Percentiles rank a stretch among this genome's conserved stretches.
Evolutionary conservation across 2,888 invertebrate species (phyloP).

Genomic region (Thysanoteuthis rhombus): DNA sequence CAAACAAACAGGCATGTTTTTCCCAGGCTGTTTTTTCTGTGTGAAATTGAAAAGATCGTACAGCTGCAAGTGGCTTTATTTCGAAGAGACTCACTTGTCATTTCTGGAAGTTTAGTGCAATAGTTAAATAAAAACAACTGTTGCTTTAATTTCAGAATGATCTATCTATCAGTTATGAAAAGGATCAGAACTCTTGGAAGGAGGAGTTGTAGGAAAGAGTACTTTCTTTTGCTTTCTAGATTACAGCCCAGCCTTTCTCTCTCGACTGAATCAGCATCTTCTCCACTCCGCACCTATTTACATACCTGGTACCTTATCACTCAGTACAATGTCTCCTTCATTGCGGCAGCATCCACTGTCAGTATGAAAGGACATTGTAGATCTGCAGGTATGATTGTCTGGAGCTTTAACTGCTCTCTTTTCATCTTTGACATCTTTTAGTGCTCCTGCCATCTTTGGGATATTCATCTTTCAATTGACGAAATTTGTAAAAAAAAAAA

Average conservation of each 20-base stretch:
- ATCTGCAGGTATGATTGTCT: slow-evolving; percentile 12
- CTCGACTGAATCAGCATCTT: neutral
- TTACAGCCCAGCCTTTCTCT: neutral
- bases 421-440: neutral
- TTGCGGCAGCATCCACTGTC: slow-evolving; percentile 12
- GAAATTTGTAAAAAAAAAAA: slow-evolving; percentile 12
- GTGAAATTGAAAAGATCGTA: neutral
- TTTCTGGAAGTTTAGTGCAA: neutral
- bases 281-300: neutral
- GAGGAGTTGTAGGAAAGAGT: neutral
- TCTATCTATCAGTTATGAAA: neutral
- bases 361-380: slow-evolving; percentile 12
- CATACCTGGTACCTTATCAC: neutral
- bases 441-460: neutral
- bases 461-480: slow-evolving; percentile 12
- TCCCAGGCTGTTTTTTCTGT: neutral
- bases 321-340: neutral
- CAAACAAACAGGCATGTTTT: neutral
- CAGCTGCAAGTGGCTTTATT: neutral
- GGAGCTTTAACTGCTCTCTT: neutral
- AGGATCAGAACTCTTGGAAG: neutral
- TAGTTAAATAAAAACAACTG: neutral
- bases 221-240: neutral
- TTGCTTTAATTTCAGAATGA: neutral
- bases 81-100: neutral